Evolutionary conservation across 2,113 vertebrate species (phyloP).

Genomic region (Clupea harengus): DNA sequence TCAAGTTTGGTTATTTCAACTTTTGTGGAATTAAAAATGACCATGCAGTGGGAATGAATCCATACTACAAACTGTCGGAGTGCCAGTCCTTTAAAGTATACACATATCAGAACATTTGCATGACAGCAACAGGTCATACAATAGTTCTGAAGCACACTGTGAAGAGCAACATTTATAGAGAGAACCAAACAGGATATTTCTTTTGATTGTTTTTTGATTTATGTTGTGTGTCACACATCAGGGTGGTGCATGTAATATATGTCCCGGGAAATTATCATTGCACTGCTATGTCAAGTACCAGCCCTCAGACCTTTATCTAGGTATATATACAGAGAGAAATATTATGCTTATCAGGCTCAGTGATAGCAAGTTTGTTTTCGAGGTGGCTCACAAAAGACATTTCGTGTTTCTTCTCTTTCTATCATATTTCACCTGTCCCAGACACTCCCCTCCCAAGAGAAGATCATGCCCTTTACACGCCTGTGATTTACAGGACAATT

Average conservation of each 20-base stretch:
- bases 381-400: not conserved
- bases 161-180: not conserved
- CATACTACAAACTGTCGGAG: not conserved
- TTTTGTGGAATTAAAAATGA: not conserved
- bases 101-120: too few species aligned
- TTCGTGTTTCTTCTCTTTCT: not conserved
- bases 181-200: not conserved
- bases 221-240: too few species aligned
- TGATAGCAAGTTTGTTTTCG: not conserved
- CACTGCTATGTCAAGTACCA: not conserved
- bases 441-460: not conserved
- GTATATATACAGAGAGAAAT: not conserved
- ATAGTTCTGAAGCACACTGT: not conserved
- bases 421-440: not conserved
- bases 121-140: not conserved
- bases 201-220: too few species aligned
- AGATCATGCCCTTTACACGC: not conserved
- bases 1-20: not conserved
- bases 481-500: not conserved
- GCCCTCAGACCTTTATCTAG: not conserved
- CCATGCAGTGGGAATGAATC: not conserved
- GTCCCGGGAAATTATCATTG: not conserved
- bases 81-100: not conserved
- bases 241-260: too few species aligned
- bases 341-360: not conserved